A percentile compares a stretch with the other conserved stretches of the same genome.
These are phyloP conservation scores for Hippocampus guttulatus DNA, from an alignment of 2,113 vertebrate species.

Conservation along the genomic window DNA sequence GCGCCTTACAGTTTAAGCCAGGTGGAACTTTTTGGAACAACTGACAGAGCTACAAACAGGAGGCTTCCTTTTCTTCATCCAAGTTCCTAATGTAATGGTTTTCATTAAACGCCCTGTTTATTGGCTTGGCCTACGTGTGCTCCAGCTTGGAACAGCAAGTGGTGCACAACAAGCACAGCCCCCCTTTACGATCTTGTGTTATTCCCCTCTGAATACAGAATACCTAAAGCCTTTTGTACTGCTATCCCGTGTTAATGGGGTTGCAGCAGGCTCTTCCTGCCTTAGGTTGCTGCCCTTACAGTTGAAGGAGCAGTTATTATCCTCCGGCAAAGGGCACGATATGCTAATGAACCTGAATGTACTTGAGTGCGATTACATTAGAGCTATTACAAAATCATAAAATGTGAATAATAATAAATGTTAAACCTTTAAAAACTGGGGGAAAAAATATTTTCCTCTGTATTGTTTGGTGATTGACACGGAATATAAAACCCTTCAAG, in stretches of 20 bases:
- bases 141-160: not conserved
- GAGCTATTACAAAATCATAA: conserved; percentile 1
- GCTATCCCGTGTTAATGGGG: conserved; percentile 4
- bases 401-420: not conserved
- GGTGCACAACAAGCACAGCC: not conserved
- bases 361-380: conserved; percentile 8
- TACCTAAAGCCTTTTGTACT: not conserved
- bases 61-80: not conserved
- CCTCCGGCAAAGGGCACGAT: not conserved
- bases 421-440: not conserved
- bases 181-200: not conserved
- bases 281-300: not conserved
- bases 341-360: conserved; percentile 13
- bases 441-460: not conserved
- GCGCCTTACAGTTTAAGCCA: not conserved
- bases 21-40: not conserved
- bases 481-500: not conserved
- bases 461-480: not conserved
- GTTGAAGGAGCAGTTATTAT: conserved; percentile 9
- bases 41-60: conserved; percentile 9
- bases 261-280: not conserved
- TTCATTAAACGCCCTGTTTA: not conserved
- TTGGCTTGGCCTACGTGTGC: not conserved
- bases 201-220: not conserved
- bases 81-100: conserved; percentile 11